A percentile compares a stretch with the other conserved stretches of the same genome.
Conservation (phyloP, 2,888 invertebrate genomes). For the Dusona sp. region DNA sequence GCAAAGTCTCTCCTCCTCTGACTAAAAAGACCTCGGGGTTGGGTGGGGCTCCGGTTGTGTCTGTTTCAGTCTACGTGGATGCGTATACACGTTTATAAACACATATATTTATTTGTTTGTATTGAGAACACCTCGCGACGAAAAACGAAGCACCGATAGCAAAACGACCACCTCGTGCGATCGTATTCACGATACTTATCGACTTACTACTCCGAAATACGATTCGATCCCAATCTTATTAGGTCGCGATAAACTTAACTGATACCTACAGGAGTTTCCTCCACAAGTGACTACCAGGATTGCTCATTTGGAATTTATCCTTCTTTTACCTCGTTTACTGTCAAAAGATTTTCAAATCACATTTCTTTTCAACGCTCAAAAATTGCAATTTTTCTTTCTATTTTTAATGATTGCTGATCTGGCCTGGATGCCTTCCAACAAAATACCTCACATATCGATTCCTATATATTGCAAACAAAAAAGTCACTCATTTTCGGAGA, state of each 20-base stretch:
- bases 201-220: conserved; percentile 1
- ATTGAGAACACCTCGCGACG: not conserved
- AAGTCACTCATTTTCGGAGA: no score
- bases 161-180: not conserved
- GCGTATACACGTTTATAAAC: not conserved
- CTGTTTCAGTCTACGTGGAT: not conserved
- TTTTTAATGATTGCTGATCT: not conserved
- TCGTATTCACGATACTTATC: not conserved
- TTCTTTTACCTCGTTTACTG: not conserved
- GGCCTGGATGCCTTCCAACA: not conserved
- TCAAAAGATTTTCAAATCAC: not conserved
- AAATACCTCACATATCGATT: not conserved
- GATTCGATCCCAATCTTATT: conserved; percentile 1
- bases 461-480: not conserved
- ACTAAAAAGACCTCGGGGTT: conserved; percentile 45
- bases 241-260: not conserved
- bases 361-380: not conserved
- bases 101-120: conserved; percentile 8
- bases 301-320: not conserved
- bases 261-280: not conserved
- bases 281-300: not conserved
- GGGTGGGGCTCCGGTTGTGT: conserved; percentile 48
- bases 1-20: conserved; percentile 59
- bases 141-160: not conserved
- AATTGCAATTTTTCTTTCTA: not conserved